phyloP scores from a whole-genome alignment of 2,888 invertebrate species.

The Dioctria linearis region DNA sequence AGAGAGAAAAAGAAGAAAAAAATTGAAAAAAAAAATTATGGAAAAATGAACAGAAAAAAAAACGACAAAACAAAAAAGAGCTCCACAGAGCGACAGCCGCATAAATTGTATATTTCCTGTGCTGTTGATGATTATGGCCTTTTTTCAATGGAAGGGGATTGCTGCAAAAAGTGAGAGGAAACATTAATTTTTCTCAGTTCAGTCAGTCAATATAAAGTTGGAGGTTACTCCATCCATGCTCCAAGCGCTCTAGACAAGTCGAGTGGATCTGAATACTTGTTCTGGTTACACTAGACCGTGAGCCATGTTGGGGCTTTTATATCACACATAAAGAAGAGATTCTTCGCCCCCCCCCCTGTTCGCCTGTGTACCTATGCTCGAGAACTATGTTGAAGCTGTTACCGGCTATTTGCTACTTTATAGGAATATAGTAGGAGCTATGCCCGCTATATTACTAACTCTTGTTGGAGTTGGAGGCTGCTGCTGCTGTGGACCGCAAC shows the following conservation, averaged over 20 bases:
- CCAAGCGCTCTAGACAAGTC: constrained; percentile 29
- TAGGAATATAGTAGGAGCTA: no score
- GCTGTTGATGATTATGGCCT: constrained; percentile 48
- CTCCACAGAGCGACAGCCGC: constrained; percentile 40
- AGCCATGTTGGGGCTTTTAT: constrained; percentile 29
- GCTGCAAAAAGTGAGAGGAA: constrained; percentile 54
- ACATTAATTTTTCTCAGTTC: constrained; percentile 51
- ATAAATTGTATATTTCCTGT: constrained; percentile 55
- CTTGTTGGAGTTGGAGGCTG: no score
- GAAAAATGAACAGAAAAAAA: constrained; percentile 1
- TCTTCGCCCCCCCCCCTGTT: background rate
- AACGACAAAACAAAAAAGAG: background rate
- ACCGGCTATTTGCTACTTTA: background rate
- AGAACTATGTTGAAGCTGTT: background rate
- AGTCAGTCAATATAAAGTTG: constrained; percentile 45
- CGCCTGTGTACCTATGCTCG: background rate
- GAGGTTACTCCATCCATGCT: constrained; percentile 28
- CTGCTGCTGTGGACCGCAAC: no score
- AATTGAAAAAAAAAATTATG: constrained; percentile 17
- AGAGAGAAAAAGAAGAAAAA: constrained; percentile 26
- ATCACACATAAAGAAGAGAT: background rate
- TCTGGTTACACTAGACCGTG: constrained; percentile 34
- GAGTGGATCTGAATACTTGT: constrained; percentile 35
- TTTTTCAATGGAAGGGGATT: constrained; percentile 49
- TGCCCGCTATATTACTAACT: no score